Evolutionary conservation across 1,140 invertebrate genomes (phyloP), one percentile per base, ranked within the genome.

Genomic region (Drosophila leontia): DNA sequence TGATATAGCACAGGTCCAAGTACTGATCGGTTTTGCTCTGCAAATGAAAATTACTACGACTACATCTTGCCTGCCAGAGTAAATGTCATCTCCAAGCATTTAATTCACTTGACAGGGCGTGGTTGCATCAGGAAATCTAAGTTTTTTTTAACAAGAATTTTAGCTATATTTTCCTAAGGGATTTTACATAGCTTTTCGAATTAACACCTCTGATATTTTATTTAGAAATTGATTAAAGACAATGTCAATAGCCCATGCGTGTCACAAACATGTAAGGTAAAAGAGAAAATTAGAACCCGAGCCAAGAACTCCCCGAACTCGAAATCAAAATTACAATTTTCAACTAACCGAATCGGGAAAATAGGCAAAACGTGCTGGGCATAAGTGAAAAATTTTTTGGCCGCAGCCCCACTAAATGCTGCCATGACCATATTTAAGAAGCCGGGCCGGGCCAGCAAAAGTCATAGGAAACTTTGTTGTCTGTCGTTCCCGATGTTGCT

Each of bases 381-480:
- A 88, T 88, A 84, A 90, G 81, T 90, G 84, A 88, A 90, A 56
- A 88, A 78, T 84, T 39, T 80, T 88, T 48, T 81, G 70, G 72
- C 45, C 77, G 76, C 72, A 71, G 71, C 64, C 80, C 80, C 67
- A 78, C 72, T 75, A 84, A 74, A 81, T 90, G 77, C 69, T 70
- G 59, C 62, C 75, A 77, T 75, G 63, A 35, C 84, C 84, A 88
- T 88, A 88, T 88, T 78, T 78, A 80, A 78, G 69, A 88, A 84
- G 67, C 64, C 64, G 50, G 35, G 45, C 42, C 50, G 55, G 57
- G 45, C 51, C 51, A 57, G 61, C 45, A 80, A 84, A 81, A 82
- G 59, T 78, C 80, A 82, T 70, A 61, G 71, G 76, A 80, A 63
- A 75, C 81, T 61, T 64, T 86, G 78, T 65, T 80, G 68, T 47